phyloP scores from a whole-genome alignment of 2,797 vertebrate species.

The Cynopterus sphinx region DNA sequence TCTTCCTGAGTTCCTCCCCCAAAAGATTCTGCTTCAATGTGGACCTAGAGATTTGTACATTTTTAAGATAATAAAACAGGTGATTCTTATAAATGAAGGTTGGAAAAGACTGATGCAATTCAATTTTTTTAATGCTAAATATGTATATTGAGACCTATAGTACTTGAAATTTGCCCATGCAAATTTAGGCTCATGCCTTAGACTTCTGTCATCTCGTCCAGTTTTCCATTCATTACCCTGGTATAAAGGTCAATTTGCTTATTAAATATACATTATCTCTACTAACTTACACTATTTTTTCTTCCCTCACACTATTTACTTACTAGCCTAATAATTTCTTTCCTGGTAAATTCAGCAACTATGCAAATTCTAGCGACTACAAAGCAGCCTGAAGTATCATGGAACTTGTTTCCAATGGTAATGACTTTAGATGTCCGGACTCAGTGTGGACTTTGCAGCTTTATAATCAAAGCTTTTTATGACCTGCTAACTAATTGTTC shows the following conservation, averaged over 20 bases:
- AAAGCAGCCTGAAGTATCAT: not conserved
- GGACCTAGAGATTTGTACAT: not conserved
- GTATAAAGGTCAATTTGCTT: not conserved
- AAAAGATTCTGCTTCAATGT: not conserved
- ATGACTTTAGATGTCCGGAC: not conserved
- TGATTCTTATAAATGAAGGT: not conserved
- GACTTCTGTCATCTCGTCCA: not conserved
- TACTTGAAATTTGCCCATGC: not conserved
- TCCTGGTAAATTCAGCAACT: not conserved
- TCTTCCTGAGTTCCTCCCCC: not conserved
- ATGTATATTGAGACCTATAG: not conserved
- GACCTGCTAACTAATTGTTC: conserved; percentile 45
- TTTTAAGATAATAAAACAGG: not conserved
- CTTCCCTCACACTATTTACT: not conserved
- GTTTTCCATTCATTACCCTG: not conserved
- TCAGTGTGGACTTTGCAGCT: not conserved
- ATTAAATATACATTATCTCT: not conserved
- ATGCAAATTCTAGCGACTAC: not conserved
- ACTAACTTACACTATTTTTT: not conserved
- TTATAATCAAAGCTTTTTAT: conserved; percentile 34
- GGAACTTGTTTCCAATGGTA: conserved; percentile 11
- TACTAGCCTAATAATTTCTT: conserved; percentile 29
- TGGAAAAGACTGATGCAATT: not conserved
- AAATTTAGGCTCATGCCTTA: not conserved
- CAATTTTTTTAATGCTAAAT: not conserved